Evolutionary conservation across 2,113 vertebrate species (phyloP).

Genomic region (Pseudolaguvia tuberculata): DNA sequence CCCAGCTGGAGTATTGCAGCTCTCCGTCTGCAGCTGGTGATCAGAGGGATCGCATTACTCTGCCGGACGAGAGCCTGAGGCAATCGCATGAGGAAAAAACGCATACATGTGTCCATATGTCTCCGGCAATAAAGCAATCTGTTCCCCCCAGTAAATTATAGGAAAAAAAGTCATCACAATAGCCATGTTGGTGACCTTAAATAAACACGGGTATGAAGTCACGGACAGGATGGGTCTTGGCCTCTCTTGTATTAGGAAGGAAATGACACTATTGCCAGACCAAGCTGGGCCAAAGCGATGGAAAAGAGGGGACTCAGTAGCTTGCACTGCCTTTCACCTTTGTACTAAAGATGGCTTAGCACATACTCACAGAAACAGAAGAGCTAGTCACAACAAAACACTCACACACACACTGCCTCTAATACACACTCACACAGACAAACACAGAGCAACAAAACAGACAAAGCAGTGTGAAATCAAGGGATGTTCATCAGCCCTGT

Average conservation of each 20-base stretch:
- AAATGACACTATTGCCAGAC: slow-evolving; percentile 35
- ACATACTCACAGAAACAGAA: slow-evolving; percentile 34
- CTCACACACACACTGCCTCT: neutral
- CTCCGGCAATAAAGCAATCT: slow-evolving; percentile 42
- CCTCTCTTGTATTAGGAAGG: slow-evolving; percentile 43
- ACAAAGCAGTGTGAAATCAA: too few species aligned
- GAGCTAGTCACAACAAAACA: slow-evolving; percentile 18
- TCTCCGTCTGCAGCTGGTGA: slow-evolving; percentile 37
- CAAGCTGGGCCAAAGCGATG: neutral
- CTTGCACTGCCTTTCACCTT: slow-evolving; percentile 46
- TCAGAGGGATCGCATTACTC: slow-evolving; percentile 38
- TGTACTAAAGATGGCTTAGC: slow-evolving; percentile 30
- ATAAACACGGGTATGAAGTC: slow-evolving; percentile 37
- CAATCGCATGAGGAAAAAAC: slow-evolving; percentile 19
- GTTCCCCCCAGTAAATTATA: slow-evolving; percentile 30
- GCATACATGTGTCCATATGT: slow-evolving; percentile 43
- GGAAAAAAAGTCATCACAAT: slow-evolving; percentile 24
- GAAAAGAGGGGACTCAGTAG: neutral
- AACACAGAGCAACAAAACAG: neutral
- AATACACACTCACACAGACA: neutral
- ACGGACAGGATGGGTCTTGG: slow-evolving; percentile 31
- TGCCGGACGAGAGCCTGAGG: slow-evolving; percentile 35
- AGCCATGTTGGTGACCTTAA: slow-evolving; percentile 36
- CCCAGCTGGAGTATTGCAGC: neutral
- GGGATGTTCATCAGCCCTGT: too few species aligned